Base-by-base conservation (phyloP, 1,140 invertebrate species). In the Drosophila teissieri region DNA sequence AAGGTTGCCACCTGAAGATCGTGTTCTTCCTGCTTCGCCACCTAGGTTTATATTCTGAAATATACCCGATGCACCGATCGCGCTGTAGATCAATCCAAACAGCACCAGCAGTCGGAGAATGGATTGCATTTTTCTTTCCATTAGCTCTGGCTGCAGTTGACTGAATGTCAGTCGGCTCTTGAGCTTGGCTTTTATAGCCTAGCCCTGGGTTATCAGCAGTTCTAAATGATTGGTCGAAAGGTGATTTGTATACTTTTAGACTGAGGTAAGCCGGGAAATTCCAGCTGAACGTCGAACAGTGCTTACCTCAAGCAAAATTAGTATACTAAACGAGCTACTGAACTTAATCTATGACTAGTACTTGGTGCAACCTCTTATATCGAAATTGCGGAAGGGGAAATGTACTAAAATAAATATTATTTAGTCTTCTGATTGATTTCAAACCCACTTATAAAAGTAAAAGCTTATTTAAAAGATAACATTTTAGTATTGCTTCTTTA, bases 141-240 rank as follows among this genome's bases (percentile, higher is more conserved):
- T 22, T 27, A 24, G 67, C 64, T 12, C 40, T 27, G 22, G 22
- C 11, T 7, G 31, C 36, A 57, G 52, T 48, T 48, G 22, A 75
- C 60, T 75, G 60, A 75, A 57, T 75, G 45, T 62, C 56, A 52
- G 31, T 11, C 10, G n/a, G n/a, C 37, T 15, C 19, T 7, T n/a
- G 22, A 58, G 19, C 42, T 7, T 31, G 14, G 60, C 40, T 75
- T 75, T 65, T 75, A 75, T 75, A 75, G 45, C 19, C 45, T n/a
- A 31, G 22, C 10, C 12, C 14, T 40, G 40, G 46, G 48, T 67
- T 75, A 75, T 75, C 73, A 67, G 53, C 37, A 34, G 4, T 17
- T 48, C n/a, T 10, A 42, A 7, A 10, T 39, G 42, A 19, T 37
- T 36, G 14, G 4, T 44, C 15, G 24, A 51, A 8, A 12, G 46